Percentiles rank a stretch among this genome's conserved stretches.
These are phyloP conservation scores for Vulpes lagopus DNA, from an alignment of 2,113 vertebrate genomes.

Conservation along the genomic window DNA sequence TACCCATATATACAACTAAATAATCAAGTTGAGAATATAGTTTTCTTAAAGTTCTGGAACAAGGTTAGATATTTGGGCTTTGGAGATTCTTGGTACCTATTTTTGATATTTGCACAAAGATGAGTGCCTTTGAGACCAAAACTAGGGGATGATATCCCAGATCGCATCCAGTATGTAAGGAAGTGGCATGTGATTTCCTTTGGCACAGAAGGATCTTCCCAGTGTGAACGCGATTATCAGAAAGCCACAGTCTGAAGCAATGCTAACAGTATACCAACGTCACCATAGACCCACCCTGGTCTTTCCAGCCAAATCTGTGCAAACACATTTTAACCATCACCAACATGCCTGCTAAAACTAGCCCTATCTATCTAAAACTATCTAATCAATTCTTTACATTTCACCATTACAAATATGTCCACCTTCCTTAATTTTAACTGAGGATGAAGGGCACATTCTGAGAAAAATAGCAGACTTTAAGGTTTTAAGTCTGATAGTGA, in stretches of 20 bases:
- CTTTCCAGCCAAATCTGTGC: background rate
- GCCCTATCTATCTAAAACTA: too few relatives aligned
- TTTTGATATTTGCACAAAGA: background rate
- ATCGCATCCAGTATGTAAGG: background rate
- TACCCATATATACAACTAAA: background rate
- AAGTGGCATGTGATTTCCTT: background rate
- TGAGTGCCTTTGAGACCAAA: background rate
- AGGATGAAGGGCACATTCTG: fast-evolving
- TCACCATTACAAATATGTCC: background rate
- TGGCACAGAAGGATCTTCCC: background rate
- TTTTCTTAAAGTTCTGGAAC: background rate
- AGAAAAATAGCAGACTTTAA: background rate
- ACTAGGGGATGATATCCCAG: background rate
- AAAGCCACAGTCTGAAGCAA: background rate
- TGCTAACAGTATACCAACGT: background rate
- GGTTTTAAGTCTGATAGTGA: background rate
- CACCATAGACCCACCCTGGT: fast-evolving
- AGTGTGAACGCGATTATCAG: background rate
- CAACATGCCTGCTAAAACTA: background rate
- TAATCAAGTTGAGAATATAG: background rate
- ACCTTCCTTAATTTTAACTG: background rate
- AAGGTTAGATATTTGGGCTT: background rate
- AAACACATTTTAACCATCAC: background rate
- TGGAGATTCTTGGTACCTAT: background rate
- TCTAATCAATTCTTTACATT: background rate